These are phyloP conservation scores for Trinectes maculatus DNA, from an alignment of 2,113 vertebrate genomes.

Conservation along the genomic window DNA sequence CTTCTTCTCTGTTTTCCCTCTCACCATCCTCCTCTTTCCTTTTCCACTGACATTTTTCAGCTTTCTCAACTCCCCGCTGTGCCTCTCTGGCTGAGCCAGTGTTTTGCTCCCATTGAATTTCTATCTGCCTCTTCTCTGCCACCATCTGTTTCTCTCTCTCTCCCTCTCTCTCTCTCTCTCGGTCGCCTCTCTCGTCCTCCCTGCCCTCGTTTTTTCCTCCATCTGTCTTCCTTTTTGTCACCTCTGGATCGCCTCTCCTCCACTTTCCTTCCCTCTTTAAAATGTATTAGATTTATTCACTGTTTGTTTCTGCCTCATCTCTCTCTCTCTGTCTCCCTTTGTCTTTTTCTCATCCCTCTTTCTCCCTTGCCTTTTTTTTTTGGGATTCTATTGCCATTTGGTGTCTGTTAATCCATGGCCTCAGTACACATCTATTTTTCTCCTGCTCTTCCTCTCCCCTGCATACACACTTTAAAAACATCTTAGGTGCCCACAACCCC, in stretches of 20 bases:
- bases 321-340: background rate
- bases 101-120: constrained; percentile 66
- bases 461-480: constrained; percentile 21
- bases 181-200: constrained; percentile 45
- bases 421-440: constrained; percentile 26
- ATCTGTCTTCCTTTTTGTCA: constrained; percentile 48
- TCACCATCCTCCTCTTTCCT: constrained; percentile 34
- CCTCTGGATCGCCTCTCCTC: constrained; percentile 36
- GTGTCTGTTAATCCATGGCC: constrained; percentile 43
- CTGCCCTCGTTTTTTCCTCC: constrained; percentile 44
- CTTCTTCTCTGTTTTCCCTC: constrained; percentile 32
- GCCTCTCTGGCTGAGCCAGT: constrained; percentile 55
- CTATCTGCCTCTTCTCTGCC: constrained; percentile 62
- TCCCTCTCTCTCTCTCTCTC: constrained; percentile 32
- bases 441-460: constrained; percentile 15
- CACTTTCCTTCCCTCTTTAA: constrained; percentile 4
- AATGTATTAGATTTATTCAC: constrained; percentile 7
- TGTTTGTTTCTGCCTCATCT: background rate
- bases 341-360: background rate
- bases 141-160: constrained; percentile 72
- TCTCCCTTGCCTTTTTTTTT: constrained; percentile 26
- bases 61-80: constrained; percentile 56
- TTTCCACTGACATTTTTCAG: constrained; percentile 60
- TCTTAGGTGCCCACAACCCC: constrained; percentile 15
- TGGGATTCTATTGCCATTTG: constrained; percentile 46